Evolutionary conservation across 2,888 invertebrate genomes (phyloP), one percentile per base, ranked within the genome.

Genomic region (Pseudoips prasinana): DNA sequence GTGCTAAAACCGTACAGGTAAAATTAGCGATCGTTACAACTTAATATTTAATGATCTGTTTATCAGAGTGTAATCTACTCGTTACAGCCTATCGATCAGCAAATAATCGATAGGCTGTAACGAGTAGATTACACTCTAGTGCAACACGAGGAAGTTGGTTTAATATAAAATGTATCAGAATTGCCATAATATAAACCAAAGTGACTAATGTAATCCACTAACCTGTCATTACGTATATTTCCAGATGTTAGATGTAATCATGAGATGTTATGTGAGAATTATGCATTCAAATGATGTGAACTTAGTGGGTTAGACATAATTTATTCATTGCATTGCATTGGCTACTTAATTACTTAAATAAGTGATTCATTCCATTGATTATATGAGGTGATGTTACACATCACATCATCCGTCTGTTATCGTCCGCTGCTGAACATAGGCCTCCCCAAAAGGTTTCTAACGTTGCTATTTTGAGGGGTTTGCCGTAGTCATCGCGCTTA

Each of bases 181-280:
- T 45, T 44, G 33, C 46, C 38, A 50, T 56, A 42, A 56, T 38
- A 18, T 30, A 33, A 42, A 49, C 31, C 26, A 32, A 36, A 45
- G 31, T 41, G 46, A 36, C 34, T 47, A 50, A 55, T 42, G 39
- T 39, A 37, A 28, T 29, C 29, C 35, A 38, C 29, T 51, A 47
- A 54, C 41, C 49, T 51, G 42, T 45, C 43, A 63, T 62, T 62
- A 63, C 30, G 49, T 45, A 29, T 41, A 38, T 58, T 35, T 39
- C 32, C 28, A 46, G 51, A 39, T 37, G 39, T 45, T 48, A 46
- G 36, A 45, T 38, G 49, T 42, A 48, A 53, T 41, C 36, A 41
- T 29, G 27, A 34, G 36, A 43, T 48, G 34, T 50, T 46, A 39
- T 46, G 34, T 29, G 27, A 25, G 10, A 50, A 46, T 46, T 42